Evolutionary conservation across 2,888 invertebrate genomes (phyloP).

Genomic region (Aphidoletes aphidimyza): DNA sequence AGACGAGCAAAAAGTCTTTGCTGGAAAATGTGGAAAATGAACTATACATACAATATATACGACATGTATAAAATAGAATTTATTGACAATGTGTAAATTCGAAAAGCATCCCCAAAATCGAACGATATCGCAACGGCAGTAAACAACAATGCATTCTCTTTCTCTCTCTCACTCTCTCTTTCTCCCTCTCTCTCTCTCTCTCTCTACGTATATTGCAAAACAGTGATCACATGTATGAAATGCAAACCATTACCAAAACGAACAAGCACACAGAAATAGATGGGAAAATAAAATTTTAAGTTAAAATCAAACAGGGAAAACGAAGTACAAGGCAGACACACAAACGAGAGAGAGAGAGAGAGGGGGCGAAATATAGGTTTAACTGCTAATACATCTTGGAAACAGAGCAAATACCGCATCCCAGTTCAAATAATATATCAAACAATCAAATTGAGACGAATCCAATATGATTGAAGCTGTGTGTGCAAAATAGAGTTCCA

Average conservation of each 20-base stretch:
- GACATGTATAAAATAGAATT: slow-evolving; percentile 28
- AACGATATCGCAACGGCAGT: neutral
- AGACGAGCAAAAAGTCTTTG: neutral
- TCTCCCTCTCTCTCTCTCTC: too few relatives aligned
- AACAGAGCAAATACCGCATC: slow-evolving; percentile 29
- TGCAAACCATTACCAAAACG: neutral
- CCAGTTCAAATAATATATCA: slow-evolving; percentile 35
- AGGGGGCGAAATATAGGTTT: too few relatives aligned
- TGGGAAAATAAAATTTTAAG: neutral
- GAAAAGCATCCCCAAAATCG: neutral
- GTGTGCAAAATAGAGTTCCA: slow-evolving; percentile 26
- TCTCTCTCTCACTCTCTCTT: too few relatives aligned
- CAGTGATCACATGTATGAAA: neutral
- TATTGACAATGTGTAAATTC: slow-evolving; percentile 46
- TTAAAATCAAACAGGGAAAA: slow-evolving; percentile 42
- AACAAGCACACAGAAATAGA: neutral
- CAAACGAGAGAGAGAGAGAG: neutral
- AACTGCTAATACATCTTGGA: slow-evolving; percentile 40
- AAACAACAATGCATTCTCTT: neutral
- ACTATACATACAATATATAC: too few relatives aligned
- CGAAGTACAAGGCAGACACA: too few relatives aligned
- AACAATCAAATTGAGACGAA: slow-evolving; percentile 47
- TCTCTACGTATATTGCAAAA: neutral
- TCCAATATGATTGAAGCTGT: slow-evolving; percentile 27
- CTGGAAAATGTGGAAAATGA: neutral